A percentile compares a stretch with the other conserved stretches of the same genome.
phyloP scores from a whole-genome alignment of 2,113 vertebrate species.

The Laterallus jamaicensis region DNA sequence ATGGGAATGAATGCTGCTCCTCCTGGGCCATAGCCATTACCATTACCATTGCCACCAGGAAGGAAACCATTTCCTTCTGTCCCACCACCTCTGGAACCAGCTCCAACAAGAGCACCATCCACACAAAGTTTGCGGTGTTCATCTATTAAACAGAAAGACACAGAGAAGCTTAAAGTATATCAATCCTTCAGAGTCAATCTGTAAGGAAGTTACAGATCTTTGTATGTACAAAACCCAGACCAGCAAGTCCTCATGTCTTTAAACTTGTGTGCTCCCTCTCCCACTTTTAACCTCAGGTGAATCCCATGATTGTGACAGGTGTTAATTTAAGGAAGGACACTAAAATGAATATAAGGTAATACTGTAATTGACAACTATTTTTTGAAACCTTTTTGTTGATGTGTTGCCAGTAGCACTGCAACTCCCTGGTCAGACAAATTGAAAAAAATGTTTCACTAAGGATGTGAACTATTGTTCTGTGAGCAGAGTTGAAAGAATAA shows the following conservation, averaged over 20 bases:
- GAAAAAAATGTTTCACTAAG: neutral
- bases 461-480: neutral
- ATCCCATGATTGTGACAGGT: neutral
- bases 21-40: conserved; percentile 63
- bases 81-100: conserved; percentile 69
- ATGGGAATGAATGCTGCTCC: conserved; percentile 74
- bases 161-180: neutral
- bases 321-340: neutral
- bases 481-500: neutral
- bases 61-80: conserved; percentile 58
- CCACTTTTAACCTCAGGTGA: neutral
- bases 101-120: conserved; percentile 63
- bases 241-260: rapidly evolving
- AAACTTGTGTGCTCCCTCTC: neutral
- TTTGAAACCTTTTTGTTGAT: neutral
- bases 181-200: neutral
- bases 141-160: conserved; percentile 63
- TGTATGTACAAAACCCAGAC: neutral
- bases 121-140: conserved; percentile 81
- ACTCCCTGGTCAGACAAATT: neutral
- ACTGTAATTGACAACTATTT: neutral
- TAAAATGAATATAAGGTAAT: neutral
- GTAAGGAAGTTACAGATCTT: neutral
- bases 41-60: conserved; percentile 48
- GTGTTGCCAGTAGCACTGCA: neutral